Evolutionary conservation across 2,113 vertebrate species (phyloP), one percentile per base, ranked within the genome.

Genomic region (Podarcis raffonei): DNA sequence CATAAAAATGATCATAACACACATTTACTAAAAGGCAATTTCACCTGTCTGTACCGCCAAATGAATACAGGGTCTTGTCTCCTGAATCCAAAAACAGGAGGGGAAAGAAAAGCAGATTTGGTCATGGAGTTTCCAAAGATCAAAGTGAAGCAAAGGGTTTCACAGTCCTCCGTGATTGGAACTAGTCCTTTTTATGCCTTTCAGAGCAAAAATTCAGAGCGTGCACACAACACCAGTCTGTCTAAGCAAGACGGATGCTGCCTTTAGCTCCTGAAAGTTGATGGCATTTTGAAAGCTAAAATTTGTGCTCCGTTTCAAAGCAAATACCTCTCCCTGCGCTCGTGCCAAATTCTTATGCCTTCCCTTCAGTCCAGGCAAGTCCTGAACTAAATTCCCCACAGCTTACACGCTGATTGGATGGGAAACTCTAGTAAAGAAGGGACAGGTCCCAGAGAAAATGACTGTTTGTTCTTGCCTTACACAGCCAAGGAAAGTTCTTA

Each of bases 401-500:
- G 42, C 71, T 79, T 92, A 92, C 93, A 93, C 86, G 92, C 81
- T 87, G 85, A 88, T 89, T 95, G 95, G 93, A 95, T 91, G 93
- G 96, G 95, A 95, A 96, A 94, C 4, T 62, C 90, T 72, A 39
- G 92, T 79, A 87, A 39, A 71, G 37, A 82, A 94, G 94, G 91
- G 95, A 95, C 25, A 2, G 93, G 94, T 95, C 92, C 95, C 93
- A 95, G 48, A 95, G 93, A 95, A 96, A 96, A 86, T 72, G 81
- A 96, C 96, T 96, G 94, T 96, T 97, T 95, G 95, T 88, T 93
- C 94, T 93, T 90, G 94, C 92, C 48, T 94, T 92, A 85, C 91
- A 93, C 68, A 66, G 96, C 96, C 96, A 97, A 96, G 96, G 95
- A 96, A 96, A 96, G 95, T 95, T 96, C 95, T 95, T 94, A 81